Conservation (phyloP, 1,140 invertebrate species). For the Parasteatoda tepidariorum region DNA sequence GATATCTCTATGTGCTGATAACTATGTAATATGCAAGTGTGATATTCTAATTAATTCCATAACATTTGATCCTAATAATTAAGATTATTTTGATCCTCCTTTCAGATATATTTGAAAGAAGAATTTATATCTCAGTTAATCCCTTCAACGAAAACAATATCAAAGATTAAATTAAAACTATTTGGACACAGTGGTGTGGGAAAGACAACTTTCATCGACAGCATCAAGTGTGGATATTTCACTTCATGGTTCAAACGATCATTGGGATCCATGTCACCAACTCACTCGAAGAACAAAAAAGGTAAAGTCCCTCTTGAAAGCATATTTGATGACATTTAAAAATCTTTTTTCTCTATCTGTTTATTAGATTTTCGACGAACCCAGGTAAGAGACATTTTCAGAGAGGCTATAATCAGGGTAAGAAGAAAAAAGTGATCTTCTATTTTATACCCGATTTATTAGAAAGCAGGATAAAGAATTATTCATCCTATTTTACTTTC, state of each 20-base stretch:
- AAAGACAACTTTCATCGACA: slow-evolving; percentile 80
- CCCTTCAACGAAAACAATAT: slow-evolving; percentile 74
- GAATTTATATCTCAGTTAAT: slow-evolving; percentile 79
- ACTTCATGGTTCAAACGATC: slow-evolving; percentile 75
- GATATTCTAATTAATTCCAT: too few relatives aligned
- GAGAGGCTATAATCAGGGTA: too few relatives aligned
- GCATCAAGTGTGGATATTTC: slow-evolving; percentile 78
- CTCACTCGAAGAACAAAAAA: slow-evolving; percentile 14
- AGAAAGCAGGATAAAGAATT: too few relatives aligned
- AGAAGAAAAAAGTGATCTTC: too few relatives aligned
- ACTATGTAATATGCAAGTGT: too few relatives aligned
- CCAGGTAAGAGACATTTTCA: too few relatives aligned
- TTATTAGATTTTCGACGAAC: neutral
- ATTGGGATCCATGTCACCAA: slow-evolving; percentile 66
- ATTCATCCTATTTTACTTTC: too few relatives aligned
- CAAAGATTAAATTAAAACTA: slow-evolving; percentile 80
- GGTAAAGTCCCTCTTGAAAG: too few relatives aligned
- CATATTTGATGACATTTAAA: too few relatives aligned
- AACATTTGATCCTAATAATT: too few relatives aligned
- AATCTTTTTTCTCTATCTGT: neutral
- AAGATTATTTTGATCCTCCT: slow-evolving; percentile 1
- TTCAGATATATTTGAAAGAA: slow-evolving; percentile 72
- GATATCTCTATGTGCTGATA: too few relatives aligned
- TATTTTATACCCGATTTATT: too few relatives aligned
- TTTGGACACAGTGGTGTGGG: slow-evolving; percentile 83